These are phyloP conservation scores for Frieseomelitta varia DNA, from an alignment of 1,140 invertebrate species.

Conservation along the genomic window DNA sequence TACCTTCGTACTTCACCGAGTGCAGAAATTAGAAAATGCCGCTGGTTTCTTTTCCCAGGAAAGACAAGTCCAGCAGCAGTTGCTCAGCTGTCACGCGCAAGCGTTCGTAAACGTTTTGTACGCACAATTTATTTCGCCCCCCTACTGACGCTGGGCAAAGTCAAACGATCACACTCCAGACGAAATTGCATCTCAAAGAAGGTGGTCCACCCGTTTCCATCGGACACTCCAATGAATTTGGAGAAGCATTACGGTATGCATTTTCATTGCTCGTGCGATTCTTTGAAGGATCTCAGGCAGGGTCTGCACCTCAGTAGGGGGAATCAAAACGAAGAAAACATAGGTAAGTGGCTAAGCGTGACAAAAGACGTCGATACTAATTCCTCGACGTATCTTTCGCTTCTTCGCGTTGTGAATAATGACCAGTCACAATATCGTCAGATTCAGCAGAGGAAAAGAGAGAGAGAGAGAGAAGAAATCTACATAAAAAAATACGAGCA, in stretches of 20 bases:
- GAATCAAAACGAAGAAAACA: neutral
- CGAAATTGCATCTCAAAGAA: neutral
- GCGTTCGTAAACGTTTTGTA: conserved; percentile 13
- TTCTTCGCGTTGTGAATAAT: conserved; percentile 31
- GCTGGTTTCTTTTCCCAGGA: too few species aligned
- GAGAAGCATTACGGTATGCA: conserved; percentile 49
- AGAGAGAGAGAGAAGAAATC: neutral
- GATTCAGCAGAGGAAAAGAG: neutral
- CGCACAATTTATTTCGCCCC: conserved; percentile 7
- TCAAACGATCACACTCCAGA: neutral
- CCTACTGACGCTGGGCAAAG: neutral
- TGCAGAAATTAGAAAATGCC: neutral
- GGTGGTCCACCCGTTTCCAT: conserved; percentile 16
- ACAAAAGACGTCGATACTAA: conserved; percentile 23
- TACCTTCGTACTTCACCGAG: neutral
- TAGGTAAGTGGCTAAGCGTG: neutral
- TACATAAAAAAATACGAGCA: conserved; percentile 32
- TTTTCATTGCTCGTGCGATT: conserved; percentile 25
- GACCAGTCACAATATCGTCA: conserved; percentile 26
- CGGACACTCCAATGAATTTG: conserved; percentile 34
- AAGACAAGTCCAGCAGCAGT: neutral
- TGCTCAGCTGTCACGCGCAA: conserved; percentile 17
- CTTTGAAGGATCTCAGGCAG: neutral
- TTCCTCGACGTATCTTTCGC: conserved; percentile 19
- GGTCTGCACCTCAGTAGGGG: neutral